Evolutionary conservation across 2,888 invertebrate species (phyloP), one percentile per base, ranked within the genome.

Genomic region (Xanthorhoe designata): DNA sequence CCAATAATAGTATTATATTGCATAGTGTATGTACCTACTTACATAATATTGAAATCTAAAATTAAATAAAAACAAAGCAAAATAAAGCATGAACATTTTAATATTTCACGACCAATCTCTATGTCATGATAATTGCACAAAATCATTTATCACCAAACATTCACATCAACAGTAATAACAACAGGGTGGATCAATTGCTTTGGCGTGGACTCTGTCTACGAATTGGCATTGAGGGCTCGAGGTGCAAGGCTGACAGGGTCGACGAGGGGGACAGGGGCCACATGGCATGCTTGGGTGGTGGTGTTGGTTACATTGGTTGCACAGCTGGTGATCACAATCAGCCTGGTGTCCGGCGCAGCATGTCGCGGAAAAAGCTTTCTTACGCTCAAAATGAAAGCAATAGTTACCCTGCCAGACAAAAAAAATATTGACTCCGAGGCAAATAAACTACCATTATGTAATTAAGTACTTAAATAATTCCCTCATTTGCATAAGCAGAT

Each of bases 401-500:
- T 82, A 86, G 70, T 90, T 89, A 71, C 88, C 90, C 91, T 91
- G 86, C 64, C 61, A 62, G 74, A 68, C 67, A 76, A 73, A 71
- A 82, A 64, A 74, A 72, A 80, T 78, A 77, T 66, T 73, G 15
- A 52, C 5, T 8, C 19, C 24, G 0, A 5, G 5, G 6, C 29
- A 7, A 13, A 2, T 47, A 47, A 15, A 47, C 47, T 45, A 15
- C 45, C 45, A 17, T 17, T 24, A 15, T n/a, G n/a, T 10, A 45
- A 45, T 45, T 38, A 17, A 4, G 13, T 42, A 42, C 13, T n/a
- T 67, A 67, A 66, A 71, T 69, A 74, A 78, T 80, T 82, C 77
- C 78, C 75, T 70, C 78, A 87, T 90, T 90, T 90, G 83, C 87
- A 87, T 89, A 90, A 89, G 84, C 81, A 85, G 83, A 85, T 82